Evolutionary conservation across 2,888 invertebrate genomes (phyloP), one percentile per base, ranked within the genome.

Genomic region (Ormyrus labotus): DNA sequence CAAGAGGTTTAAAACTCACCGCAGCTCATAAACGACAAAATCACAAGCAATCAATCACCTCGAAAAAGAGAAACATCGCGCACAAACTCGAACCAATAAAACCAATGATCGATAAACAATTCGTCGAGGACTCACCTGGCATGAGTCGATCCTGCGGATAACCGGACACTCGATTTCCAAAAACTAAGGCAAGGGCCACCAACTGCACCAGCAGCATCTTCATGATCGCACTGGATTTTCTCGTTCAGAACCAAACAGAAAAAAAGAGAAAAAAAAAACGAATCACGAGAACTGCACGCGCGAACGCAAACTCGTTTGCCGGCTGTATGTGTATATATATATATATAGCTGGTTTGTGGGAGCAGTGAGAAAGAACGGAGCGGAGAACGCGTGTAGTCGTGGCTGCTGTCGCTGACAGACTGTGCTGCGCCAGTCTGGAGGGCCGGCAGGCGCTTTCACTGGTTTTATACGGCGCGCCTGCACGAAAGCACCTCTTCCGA

Each of bases 361-460:
- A 19, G 19, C 19, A 47, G 61, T 11, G 45, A 61, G 50, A 58
- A 7, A 10, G 53, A n/a, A 9, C n/a, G 11, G 48, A n/a, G 6
- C 13, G 60, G 64, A 48, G 70, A 10, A 19, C 69, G 63, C 69
- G 82, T 78, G 81, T 83, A 76, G 78, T 81, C 85, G 84, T 86
- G 87, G 87, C 85, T 89, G 87, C 86, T 88, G 83, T 85, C 87
- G 87, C 88, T 88, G 87, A 86, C 88, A 87, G 87, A 89, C 87
- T 86, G 86, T 86, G 86, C 87, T 87, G 85, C 87, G 87, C 86
- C 88, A 86, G 88, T 90, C 90, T 90, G 90, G 90, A 90, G 89
- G 87, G 89, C 87, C 87, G 87, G 85, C 85, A 85, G 86, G 85
- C 87, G 89, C 90, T 90, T 90, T 90, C 90, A 90, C 90, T 87